phyloP scores from a whole-genome alignment of 92 coral and sea anemone species.

The Porites lobata region DNA sequence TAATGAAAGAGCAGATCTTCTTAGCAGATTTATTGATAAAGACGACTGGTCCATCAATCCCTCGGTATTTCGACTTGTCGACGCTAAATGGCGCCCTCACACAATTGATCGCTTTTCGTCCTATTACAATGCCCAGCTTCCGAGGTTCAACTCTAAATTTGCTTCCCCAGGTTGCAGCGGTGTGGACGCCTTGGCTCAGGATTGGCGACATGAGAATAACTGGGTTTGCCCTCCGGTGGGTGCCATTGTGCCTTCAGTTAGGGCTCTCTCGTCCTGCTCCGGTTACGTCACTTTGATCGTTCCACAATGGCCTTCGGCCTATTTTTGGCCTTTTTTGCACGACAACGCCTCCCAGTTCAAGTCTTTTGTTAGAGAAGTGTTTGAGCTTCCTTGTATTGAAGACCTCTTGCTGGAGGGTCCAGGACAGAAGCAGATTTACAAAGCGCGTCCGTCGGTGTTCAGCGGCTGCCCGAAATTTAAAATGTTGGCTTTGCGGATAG shows the following conservation, averaged over 20 bases:
- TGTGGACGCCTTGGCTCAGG: slow-evolving; percentile 12
- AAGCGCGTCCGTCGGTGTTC: no score
- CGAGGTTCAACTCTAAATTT: neutral
- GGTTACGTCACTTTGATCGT: neutral
- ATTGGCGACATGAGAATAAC: neutral
- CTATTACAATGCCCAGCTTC: neutral
- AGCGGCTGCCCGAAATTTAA: no score
- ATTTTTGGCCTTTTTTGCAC: no score
- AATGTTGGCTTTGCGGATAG: no score
- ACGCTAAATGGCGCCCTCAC: slow-evolving; percentile 11
- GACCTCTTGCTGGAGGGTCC: no score
- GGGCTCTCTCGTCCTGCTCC: neutral
- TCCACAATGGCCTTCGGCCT: no score
- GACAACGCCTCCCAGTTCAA: no score
- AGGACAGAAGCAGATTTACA: no score
- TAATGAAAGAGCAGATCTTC: neutral
- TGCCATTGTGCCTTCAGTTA: no score
- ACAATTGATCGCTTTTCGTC: slow-evolving; percentile 13
- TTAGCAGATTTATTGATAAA: neutral
- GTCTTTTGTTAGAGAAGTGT: no score
- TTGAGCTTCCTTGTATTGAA: no score
- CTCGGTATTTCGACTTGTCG: neutral
- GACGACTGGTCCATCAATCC: neutral
- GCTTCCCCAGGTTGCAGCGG: neutral
- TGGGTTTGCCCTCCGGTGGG: neutral